Percentiles rank a stretch among this genome's conserved stretches.
Conservation (phyloP, 2,888 invertebrate species). For the Scrobipalpa atriplicella region DNA sequence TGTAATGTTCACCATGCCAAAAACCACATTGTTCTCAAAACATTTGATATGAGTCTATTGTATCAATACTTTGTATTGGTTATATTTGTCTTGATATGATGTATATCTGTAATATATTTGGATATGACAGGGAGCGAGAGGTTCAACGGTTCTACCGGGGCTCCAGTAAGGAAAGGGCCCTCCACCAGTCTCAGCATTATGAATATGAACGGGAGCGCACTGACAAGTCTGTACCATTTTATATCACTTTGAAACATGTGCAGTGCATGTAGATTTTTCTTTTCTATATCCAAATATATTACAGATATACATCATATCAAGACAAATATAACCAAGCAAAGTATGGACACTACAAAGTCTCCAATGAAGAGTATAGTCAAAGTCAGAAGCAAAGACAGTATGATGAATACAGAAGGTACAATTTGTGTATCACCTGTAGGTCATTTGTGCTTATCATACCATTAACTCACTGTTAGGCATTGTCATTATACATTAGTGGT, state of each 20-base stretch:
- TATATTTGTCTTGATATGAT: constrained; percentile 55
- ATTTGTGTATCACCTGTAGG: constrained; percentile 26
- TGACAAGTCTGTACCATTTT: constrained; percentile 60
- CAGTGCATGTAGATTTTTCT: background rate
- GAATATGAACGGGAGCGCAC: constrained; percentile 58
- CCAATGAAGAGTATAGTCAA: constrained; percentile 54
- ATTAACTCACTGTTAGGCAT: background rate
- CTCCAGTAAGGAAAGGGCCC: constrained; percentile 68
- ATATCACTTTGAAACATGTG: background rate
- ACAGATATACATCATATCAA: constrained; percentile 57
- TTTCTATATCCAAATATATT: constrained; percentile 37
- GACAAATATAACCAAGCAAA: constrained; percentile 63
- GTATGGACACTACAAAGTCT: constrained; percentile 52
- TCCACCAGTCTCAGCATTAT: constrained; percentile 43
- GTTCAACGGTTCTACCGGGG: constrained; percentile 75
- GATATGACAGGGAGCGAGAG: too few species aligned
- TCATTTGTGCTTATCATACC: constrained; percentile 24
- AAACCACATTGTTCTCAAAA: background rate
- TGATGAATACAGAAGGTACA: constrained; percentile 68
- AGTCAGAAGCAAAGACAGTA: constrained; percentile 57
- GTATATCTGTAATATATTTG: constrained; percentile 56
- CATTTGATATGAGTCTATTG: constrained; percentile 1
- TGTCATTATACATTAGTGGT: background rate
- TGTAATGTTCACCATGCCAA: constrained; percentile 21
- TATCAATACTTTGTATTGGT: background rate